Evolutionary conservation across 2,888 invertebrate species (phyloP), one percentile per base, ranked within the genome.

Genomic region (Schizotus pectinicornis): DNA sequence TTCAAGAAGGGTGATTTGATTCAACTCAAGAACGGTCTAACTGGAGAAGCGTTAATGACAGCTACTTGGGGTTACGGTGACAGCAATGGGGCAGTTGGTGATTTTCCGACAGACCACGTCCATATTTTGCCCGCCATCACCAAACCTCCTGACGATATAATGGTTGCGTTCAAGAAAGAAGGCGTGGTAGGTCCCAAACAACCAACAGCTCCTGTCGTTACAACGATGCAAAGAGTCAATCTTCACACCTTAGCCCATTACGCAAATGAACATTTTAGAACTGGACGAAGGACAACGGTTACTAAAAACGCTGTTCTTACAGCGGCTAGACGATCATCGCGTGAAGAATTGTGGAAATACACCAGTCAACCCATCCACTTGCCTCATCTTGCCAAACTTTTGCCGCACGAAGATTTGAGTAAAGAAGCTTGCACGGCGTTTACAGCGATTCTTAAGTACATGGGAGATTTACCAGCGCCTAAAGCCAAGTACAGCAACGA

Each of bases 401-500:
- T 87, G 62, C 85, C 84, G 14, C 86, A 91, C 69, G 90, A 90
- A 65, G 85, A 87, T 48, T 78, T 89, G 1, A 86, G 87, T 33
- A 89, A 90, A 72, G 86, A 87, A 70, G 91, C 94, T 1, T 85
- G 91, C 65, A 81, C 85, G 48, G 86, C 90, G 58, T 94, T 91
- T 78, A 85, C 86, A 59, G 88, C 87, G 64, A 88, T 94, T 67
- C 82, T 94, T 34, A 90, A 88, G 80, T 93, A 89, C 72, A 96
- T 95, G 95, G 96, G 95, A 13, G 97, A 97, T 75, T 85, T 94
- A 72, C 94, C 95, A n/a, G 88, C 89, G 46, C 87, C 89, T 33
- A 85, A 90, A 74, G 86, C 89, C 1, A 86, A 90, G 71, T 82
- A 86, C 14, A 87, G 87, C 22, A 91, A 92, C 48, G 94, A 94